Conservation (phyloP, 53 echinoderm and acorn worm species). For the Echinarachnius parma region DNA sequence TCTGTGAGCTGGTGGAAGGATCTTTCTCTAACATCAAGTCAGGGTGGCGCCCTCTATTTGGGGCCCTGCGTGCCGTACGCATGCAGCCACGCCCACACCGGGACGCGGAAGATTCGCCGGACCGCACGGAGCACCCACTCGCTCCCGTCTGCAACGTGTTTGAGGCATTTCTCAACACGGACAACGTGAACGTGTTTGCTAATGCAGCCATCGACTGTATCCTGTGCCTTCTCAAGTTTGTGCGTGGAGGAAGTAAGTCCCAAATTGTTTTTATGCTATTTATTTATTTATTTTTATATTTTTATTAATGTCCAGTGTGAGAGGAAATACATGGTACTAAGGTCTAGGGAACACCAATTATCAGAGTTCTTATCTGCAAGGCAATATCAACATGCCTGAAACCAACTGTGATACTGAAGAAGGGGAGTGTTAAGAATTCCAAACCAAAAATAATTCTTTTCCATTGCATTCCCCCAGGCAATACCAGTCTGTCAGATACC, state of each 20-base stretch:
- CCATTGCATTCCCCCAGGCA: conserved; percentile 45
- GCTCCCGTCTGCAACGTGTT: conserved; percentile 97
- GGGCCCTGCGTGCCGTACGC: conserved; percentile 93
- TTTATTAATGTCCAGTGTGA: no score
- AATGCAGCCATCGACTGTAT: conserved; percentile 99
- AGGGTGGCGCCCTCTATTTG: conserved; percentile 98
- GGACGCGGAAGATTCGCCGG: conserved; percentile 52
- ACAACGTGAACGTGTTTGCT: conserved; percentile 93
- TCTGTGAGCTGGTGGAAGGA: conserved; percentile 89
- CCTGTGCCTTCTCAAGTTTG: conserved; percentile 94
- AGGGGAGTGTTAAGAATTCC: no score
- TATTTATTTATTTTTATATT: no score
- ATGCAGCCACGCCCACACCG: conserved; percentile 51
- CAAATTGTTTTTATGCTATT: no score
- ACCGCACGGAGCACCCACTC: conserved; percentile 82
- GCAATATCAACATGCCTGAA: no score
- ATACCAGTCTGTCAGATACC: conserved; percentile 50
- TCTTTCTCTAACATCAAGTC: conserved; percentile 94
- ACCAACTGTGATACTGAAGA: no score
- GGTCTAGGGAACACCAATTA: no score
- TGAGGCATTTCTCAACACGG: conserved; percentile 98
- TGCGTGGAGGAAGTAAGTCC: conserved; percentile 78
- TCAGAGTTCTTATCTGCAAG: no score
- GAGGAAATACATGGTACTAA: no score
- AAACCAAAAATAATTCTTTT: no score